Evolutionary conservation across 1,140 invertebrate species (phyloP).

Genomic region (Psix sp.): DNA sequence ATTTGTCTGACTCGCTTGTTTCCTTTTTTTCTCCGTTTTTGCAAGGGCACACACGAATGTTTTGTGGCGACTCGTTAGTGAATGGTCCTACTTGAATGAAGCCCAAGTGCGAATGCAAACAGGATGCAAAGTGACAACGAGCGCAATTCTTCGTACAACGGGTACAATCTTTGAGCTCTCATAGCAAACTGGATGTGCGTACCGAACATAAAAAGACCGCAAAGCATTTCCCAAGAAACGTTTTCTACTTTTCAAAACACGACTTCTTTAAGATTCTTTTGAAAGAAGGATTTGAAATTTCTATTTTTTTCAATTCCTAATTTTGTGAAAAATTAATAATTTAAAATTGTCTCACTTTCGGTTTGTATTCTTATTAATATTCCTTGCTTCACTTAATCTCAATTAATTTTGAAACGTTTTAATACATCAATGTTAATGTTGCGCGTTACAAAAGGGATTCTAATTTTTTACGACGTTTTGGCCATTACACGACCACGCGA

Average conservation of each 20-base stretch:
- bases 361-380: too few relatives aligned
- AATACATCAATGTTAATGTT: too few relatives aligned
- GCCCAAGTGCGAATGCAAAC: slow-evolving; percentile 37
- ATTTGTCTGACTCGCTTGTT: slow-evolving; percentile 15
- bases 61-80: slow-evolving; percentile 46
- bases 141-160: slow-evolving; percentile 29
- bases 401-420: too few relatives aligned
- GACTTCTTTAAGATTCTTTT: too few relatives aligned
- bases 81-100: slow-evolving; percentile 48
- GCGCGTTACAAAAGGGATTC: too few relatives aligned
- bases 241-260: not conserved
- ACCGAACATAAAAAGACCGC: not conserved
- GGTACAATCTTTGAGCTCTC: slow-evolving; percentile 35
- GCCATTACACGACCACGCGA: too few relatives aligned
- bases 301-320: too few relatives aligned
- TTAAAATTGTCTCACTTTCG: too few relatives aligned
- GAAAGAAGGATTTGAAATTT: too few relatives aligned
- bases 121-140: slow-evolving; percentile 43
- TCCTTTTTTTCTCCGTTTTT: slow-evolving; percentile 18
- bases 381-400: too few relatives aligned
- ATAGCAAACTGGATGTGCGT: slow-evolving; percentile 37
- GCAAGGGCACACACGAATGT: slow-evolving; percentile 30
- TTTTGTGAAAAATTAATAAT: too few relatives aligned
- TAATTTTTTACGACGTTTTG: too few relatives aligned
- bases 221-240: not conserved